Conservation (phyloP, 1,140 invertebrate genomes). For the Oreohelix idahoensis region DNA sequence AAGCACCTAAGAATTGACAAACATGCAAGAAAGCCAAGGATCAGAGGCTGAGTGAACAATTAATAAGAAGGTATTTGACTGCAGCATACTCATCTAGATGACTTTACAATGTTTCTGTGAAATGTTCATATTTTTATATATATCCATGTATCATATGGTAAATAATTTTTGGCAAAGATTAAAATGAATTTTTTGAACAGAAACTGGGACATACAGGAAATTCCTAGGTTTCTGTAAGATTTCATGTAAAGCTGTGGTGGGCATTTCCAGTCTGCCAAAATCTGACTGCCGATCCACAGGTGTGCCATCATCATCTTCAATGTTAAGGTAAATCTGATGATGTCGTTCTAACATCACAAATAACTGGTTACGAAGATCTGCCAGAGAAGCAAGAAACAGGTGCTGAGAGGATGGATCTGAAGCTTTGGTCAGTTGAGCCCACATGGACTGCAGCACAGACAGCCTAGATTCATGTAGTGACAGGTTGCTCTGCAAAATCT, state of each 20-base stretch:
- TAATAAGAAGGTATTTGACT: too few relatives aligned
- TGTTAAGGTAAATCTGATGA: conserved; percentile 80
- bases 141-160: too few relatives aligned
- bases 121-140: too few relatives aligned
- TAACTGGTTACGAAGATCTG: conserved; percentile 85
- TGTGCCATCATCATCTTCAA: conserved; percentile 67
- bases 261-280: conserved; percentile 37
- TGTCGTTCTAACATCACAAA: conserved; percentile 84
- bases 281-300: conserved; percentile 41
- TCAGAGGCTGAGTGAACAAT: too few relatives aligned
- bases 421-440: conserved; percentile 79
- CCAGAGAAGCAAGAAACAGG: conserved; percentile 57
- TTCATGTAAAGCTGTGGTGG: conserved; percentile 16
- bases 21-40: too few relatives aligned
- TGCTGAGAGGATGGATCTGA: conserved; percentile 77
- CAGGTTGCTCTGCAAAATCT: conserved; percentile 56
- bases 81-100: too few relatives aligned
- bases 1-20: too few relatives aligned
- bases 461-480: conserved; percentile 82
- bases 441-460: conserved; percentile 79
- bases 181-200: too few relatives aligned
- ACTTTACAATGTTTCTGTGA: too few relatives aligned
- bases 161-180: too few relatives aligned
- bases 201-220: too few relatives aligned
- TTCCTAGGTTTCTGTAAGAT: not conserved